A percentile compares a stretch with the other conserved stretches of the same genome.
Conservation (phyloP, 2,888 invertebrate species). For the Digitonthophagus gazella region DNA sequence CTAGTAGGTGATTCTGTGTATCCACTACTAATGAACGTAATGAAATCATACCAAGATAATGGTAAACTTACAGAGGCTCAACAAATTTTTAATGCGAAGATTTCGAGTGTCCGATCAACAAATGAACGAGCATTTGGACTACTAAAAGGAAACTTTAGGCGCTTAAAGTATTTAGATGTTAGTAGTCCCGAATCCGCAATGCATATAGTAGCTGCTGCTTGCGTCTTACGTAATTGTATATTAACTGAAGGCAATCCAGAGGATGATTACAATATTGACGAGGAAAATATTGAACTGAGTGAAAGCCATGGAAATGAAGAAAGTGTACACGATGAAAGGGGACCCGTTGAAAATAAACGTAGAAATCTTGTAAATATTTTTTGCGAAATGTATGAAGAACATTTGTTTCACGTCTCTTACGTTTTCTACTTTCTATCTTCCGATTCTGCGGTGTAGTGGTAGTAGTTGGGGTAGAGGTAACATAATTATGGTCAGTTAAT, state of each 20-base stretch:
- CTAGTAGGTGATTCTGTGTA: conserved; percentile 17
- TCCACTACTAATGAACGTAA: conserved; percentile 3
- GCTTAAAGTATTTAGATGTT: conserved; percentile 15
- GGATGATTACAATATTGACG: conserved; percentile 2
- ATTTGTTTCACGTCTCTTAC: background rate
- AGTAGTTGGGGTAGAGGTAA: background rate
- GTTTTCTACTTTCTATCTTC: background rate
- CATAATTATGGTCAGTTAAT: no score
- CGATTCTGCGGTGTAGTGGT: background rate
- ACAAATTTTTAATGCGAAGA: conserved; percentile 15
- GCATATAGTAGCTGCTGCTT: conserved; percentile 11
- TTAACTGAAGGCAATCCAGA: conserved; percentile 6
- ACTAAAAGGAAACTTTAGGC: conserved; percentile 17
- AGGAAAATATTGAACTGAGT: background rate
- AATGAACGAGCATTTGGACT: conserved; percentile 14
- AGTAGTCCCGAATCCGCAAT: background rate
- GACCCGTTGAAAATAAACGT: background rate
- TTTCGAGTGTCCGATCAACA: conserved; percentile 3
- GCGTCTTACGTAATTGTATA: conserved; percentile 14
- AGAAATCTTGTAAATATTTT: background rate
- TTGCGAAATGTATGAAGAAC: background rate
- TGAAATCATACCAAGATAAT: conserved; percentile 19
- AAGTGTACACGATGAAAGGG: background rate
- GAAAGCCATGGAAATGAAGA: background rate
- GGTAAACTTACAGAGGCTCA: conserved; percentile 1